Conservation (phyloP, 2,888 invertebrate genomes). For the Dryobota labecula region DNA sequence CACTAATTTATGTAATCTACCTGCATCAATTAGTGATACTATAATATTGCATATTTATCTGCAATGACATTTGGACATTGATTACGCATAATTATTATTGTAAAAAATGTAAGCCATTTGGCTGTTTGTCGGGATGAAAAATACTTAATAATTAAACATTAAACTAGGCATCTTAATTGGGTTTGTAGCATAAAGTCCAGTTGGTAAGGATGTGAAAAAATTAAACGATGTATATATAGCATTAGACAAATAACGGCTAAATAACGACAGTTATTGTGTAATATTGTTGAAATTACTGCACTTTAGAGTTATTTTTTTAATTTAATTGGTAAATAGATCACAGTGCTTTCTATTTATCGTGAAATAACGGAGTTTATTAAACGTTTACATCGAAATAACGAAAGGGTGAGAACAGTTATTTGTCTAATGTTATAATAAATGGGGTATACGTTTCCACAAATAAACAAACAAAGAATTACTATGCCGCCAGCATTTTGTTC, state of each 20-base stretch:
- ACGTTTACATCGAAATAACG: too few species aligned
- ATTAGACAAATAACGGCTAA: too few species aligned
- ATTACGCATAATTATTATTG: not conserved
- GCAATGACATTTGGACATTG: slow-evolving; percentile 9
- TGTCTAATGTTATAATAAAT: too few species aligned
- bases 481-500: not conserved
- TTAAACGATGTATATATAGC: too few species aligned
- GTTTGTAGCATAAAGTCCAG: not conserved
- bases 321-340: too few species aligned
- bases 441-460: not conserved
- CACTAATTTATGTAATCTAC: slow-evolving; percentile 28
- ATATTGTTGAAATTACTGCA: too few species aligned
- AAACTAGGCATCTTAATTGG: not conserved
- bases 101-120: not conserved
- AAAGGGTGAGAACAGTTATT: too few species aligned
- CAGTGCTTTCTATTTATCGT: too few species aligned
- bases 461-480: slow-evolving; percentile 4
- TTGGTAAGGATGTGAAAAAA: not conserved
- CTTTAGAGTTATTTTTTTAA: too few species aligned
- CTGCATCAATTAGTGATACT: slow-evolving; percentile 1
- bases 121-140: not conserved
- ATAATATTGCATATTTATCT: slow-evolving; percentile 18
- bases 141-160: not conserved
- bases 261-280: too few species aligned
- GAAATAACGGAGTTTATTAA: too few species aligned